Percentiles rank a stretch among this genome's conserved stretches.
These are phyloP conservation scores for Tenebrio molitor DNA, from an alignment of 1,140 invertebrate genomes.

Conservation along the genomic window DNA sequence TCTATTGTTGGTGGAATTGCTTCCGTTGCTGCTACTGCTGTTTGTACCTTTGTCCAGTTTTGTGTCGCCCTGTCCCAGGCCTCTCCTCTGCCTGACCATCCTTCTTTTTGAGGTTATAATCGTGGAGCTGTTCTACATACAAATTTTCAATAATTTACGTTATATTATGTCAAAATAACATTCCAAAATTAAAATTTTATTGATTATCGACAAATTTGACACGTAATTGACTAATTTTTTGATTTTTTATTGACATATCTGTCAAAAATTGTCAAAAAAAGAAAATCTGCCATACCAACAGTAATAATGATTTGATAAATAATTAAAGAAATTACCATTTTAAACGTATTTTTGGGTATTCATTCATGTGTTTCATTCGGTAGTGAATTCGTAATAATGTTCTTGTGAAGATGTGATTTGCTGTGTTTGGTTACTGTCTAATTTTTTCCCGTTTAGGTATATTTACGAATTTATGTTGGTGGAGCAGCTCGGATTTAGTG, in stretches of 20 bases:
- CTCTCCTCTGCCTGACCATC: slow-evolving; percentile 45
- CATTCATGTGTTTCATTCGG: too few relatives aligned
- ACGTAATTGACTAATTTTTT: background rate
- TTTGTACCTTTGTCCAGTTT: slow-evolving; percentile 54
- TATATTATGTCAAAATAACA: background rate
- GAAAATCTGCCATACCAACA: background rate
- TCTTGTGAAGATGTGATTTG: too few relatives aligned
- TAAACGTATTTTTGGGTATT: too few relatives aligned
- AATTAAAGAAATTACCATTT: too few relatives aligned
- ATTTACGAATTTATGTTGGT: background rate
- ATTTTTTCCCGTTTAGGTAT: too few relatives aligned
- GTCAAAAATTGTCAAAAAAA: background rate
- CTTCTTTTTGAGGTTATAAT: slow-evolving; percentile 26
- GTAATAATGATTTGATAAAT: too few relatives aligned
- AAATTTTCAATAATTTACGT: background rate
- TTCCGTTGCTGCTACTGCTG: slow-evolving; percentile 68
- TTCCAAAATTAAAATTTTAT: background rate
- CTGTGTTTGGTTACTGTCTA: too few relatives aligned
- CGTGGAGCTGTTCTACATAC: background rate
- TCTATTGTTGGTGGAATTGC: slow-evolving; percentile 62
- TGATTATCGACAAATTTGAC: background rate
- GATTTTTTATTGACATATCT: slow-evolving; percentile 1
- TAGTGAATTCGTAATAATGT: too few relatives aligned
- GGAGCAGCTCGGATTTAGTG: background rate
- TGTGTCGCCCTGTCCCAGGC: slow-evolving; percentile 1